Base-by-base conservation (phyloP, 2,888 invertebrate genomes). In the Rhagonycha fulva region DNA sequence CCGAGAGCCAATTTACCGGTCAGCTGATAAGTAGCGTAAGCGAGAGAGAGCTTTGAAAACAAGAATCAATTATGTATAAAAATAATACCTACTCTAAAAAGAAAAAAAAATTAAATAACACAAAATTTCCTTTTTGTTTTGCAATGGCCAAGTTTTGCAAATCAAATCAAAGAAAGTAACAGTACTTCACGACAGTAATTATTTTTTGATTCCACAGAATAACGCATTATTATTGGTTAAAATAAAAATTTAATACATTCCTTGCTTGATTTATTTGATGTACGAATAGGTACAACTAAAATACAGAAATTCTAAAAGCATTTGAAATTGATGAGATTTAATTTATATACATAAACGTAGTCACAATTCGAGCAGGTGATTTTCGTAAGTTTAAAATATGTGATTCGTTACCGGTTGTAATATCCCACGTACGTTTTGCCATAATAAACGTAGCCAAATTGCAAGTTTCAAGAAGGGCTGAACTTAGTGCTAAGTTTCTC, bases 321-420 rank as follows among this genome's bases (percentile, higher is more conserved):
- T 72, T 72, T 62, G 68, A 30, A 72, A 72, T 71, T 74, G 61
- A 66, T 71, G 66, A 72, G 66, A 68, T 71, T 72, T 76, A 71
- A 71, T 68, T 75, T 70, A 71, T 70, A 77, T 62, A 75, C 71
- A 74, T 66, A 24, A 66, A 23, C 24, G 63, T 66, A 66, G 23
- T 75, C 70, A 70, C 72, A 68, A 69, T 75, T 74, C 67, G 67
- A 62, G 69, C 30, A 70, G 78, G 74, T 76, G 78, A 78, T 80
- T 79, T 79, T 74, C 78, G 79, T 74, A 79, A 80, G 75, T 77
- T 78, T 73, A 79, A 84, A 83, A 84, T 84, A 83, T 83, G 83
- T 83, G 83, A 83, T 84, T 83, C 82, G 83, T 72, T 77, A 76
- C 76, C 78, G 74, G 62, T 74, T 47, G 72, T 79, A 78, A 80